Evolutionary conservation across 2,797 vertebrate species (phyloP).

Genomic region (Chanos chanos): DNA sequence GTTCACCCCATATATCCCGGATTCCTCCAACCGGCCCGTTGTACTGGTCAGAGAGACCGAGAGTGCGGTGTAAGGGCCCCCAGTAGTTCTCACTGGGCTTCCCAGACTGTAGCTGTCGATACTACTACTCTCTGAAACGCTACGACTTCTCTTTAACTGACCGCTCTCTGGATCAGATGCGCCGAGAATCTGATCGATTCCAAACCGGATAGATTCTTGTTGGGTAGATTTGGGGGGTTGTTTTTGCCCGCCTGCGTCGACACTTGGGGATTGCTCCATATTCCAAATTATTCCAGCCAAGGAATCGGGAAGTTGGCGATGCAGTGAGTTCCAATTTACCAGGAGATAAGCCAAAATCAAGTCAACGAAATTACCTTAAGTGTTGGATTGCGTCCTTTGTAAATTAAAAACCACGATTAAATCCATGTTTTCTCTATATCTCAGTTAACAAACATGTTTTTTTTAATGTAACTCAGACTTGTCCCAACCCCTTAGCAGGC

Average conservation of each 20-base stretch:
- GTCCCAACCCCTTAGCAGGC: slow-evolving; percentile 52
- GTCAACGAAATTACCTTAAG: slow-evolving; percentile 19
- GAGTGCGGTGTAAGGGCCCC: slow-evolving; percentile 80
- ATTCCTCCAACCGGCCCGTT: slow-evolving; percentile 82
- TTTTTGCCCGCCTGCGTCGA: slow-evolving; percentile 59
- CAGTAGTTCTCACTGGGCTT: slow-evolving; percentile 74
- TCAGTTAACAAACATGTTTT: slow-evolving; percentile 7
- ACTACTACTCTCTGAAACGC: slow-evolving; percentile 69
- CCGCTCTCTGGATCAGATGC: slow-evolving; percentile 79
- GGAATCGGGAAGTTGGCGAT: no score
- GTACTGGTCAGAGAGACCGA: slow-evolving; percentile 84
- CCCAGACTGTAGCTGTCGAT: slow-evolving; percentile 77
- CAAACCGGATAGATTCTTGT: slow-evolving; percentile 95
- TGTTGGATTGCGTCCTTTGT: background rate
- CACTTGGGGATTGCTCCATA: slow-evolving; percentile 84
- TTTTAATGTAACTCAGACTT: slow-evolving; percentile 18
- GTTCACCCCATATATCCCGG: slow-evolving; percentile 84
- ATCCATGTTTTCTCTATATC: slow-evolving; percentile 27
- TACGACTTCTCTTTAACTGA: slow-evolving; percentile 69
- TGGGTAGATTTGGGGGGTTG: slow-evolving; percentile 68
- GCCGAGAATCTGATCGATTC: slow-evolving; percentile 94
- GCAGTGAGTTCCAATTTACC: no score
- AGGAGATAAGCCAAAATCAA: background rate
- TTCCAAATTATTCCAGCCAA: no score
- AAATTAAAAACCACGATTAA: slow-evolving; percentile 11